phyloP scores from a whole-genome alignment of 2,797 vertebrate species.

The Sebastes nivosus region DNA sequence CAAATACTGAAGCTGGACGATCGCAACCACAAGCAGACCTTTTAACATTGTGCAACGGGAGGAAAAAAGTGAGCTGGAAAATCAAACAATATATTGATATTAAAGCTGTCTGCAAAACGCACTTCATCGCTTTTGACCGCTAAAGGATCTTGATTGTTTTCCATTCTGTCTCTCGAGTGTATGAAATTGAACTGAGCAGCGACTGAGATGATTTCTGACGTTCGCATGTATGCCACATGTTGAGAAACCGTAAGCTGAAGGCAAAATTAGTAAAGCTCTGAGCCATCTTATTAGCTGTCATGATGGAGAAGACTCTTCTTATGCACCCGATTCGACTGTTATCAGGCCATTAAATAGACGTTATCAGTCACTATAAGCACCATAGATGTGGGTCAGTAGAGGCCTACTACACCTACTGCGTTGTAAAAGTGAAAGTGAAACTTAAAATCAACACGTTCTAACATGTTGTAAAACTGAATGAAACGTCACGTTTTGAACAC shows the following conservation, averaged over 20 bases:
- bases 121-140: slow-evolving; percentile 21
- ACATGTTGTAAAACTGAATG: no score
- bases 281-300: background rate
- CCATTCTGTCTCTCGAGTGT: slow-evolving; percentile 5
- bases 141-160: slow-evolving; percentile 39
- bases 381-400: no score
- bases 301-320: background rate
- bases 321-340: background rate
- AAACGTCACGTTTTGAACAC: no score
- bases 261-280: background rate
- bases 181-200: background rate
- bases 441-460: no score
- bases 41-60: slow-evolving; percentile 21
- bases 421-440: no score
- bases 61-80: slow-evolving; percentile 37
- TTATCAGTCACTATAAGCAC: no score
- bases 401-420: no score
- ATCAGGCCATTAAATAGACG: background rate
- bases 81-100: slow-evolving; percentile 52
- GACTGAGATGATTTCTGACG: background rate
- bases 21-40: slow-evolving; percentile 51
- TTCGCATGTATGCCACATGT: background rate
- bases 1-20: slow-evolving; percentile 46
- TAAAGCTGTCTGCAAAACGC: slow-evolving; percentile 37
- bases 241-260: background rate